Percentiles rank a stretch among this genome's conserved stretches.
These are phyloP conservation scores for Seira musarum DNA, from an alignment of 2,888 invertebrate species.

Conservation along the genomic window DNA sequence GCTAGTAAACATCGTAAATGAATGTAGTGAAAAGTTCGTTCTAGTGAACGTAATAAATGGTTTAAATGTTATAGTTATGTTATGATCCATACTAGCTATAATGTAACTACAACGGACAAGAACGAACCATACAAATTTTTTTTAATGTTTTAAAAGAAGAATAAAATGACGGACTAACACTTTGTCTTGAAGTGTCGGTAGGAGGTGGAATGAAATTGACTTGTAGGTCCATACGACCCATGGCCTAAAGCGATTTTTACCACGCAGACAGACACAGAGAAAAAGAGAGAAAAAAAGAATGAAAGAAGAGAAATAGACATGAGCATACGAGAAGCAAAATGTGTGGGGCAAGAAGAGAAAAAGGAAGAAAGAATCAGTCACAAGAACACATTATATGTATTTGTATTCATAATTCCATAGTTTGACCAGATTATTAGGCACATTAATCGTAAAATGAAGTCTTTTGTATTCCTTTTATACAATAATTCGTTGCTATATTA, in stretches of 20 bases:
- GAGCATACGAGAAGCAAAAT: conserved; percentile 39
- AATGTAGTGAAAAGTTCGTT: too few species aligned
- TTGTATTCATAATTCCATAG: too few species aligned
- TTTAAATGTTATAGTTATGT: background rate
- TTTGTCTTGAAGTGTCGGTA: conserved; percentile 44
- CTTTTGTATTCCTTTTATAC: too few species aligned
- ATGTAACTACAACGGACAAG: background rate
- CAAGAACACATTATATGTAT: too few species aligned
- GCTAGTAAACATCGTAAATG: too few species aligned
- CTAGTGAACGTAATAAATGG: too few species aligned
- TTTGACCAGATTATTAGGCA: too few species aligned
- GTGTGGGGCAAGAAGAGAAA: conserved; percentile 67
- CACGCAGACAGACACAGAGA: conserved; percentile 71
- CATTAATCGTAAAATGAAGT: too few species aligned
- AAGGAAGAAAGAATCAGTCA: conserved; percentile 52
- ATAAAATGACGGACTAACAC: conserved; percentile 52
- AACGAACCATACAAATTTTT: background rate
- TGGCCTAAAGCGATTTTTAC: conserved; percentile 60
- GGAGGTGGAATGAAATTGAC: conserved; percentile 66
- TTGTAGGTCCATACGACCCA: conserved; percentile 70
- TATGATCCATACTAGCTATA: background rate
- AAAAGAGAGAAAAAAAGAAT: conserved; percentile 73
- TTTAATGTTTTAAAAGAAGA: background rate
- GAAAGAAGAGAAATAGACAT: conserved; percentile 42
- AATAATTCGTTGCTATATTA: too few species aligned